Evolutionary conservation across 2,888 invertebrate genomes (phyloP), one percentile per base, ranked within the genome.

Genomic region (Apodemia duryi): DNA sequence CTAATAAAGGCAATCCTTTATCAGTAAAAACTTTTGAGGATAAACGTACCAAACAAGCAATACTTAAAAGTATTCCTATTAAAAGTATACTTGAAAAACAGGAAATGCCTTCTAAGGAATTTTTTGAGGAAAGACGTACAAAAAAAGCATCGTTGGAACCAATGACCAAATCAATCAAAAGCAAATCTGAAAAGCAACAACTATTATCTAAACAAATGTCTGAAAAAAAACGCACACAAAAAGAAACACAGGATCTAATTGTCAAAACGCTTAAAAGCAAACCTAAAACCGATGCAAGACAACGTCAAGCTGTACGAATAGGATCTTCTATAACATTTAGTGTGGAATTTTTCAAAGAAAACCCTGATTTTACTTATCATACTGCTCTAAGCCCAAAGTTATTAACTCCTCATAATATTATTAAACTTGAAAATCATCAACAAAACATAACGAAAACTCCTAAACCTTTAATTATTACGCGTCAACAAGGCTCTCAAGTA

Each of bases 311-410:
- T 10, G 76, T 80, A 5, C 74, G 74, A n/a, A 69, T 80, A 62
- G 75, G 76, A 41, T 82, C 82, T 21, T 74, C 69, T 52, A 77
- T 77, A 64, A 76, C 73, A 61, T 77, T 81, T 64, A 71, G 76
- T 64, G 65, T 80, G 21, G 76, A 79, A 66, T 80, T 81, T 73
- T 72, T 66, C 64, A 80, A 78, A 73, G 69, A 76, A 62, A 74
- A 49, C 65, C 64, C 65, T 46, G 65, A 52, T 60, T 10, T 60
- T 13, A 2, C 11, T 13, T 13, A 29, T 32, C 6, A 6, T 57
- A 4, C n/a, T 5, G 2, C 2, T 13, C 32, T 10, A 2, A 57
- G 4, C 6, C 57, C n/a, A n/a, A 49, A 35, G 13, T 11, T 35
- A 6, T 32, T 29, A 13, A 13, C 29, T 32, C 35, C 35, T 32